These are phyloP conservation scores for Cyclargus thomasi DNA, from an alignment of 1,140 invertebrate genomes.

Conservation along the genomic window DNA sequence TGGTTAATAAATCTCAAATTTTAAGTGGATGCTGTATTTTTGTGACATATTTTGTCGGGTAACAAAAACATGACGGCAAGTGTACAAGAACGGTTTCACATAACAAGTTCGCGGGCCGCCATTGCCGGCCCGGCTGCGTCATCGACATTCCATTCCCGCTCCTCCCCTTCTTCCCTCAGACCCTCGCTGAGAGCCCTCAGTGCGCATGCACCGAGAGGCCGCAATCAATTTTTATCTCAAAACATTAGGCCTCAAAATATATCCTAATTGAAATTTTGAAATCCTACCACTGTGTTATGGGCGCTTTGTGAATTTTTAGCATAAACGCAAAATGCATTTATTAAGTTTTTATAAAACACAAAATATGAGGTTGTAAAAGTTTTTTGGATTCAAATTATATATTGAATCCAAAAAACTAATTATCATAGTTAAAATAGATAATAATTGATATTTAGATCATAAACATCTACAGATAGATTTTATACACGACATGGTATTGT, in stretches of 20 bases:
- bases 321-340: too few relatives aligned
- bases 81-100: constrained; percentile 60
- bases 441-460: background rate
- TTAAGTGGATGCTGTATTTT: constrained; percentile 6
- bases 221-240: constrained; percentile 55
- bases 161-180: constrained; percentile 26
- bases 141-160: constrained; percentile 65
- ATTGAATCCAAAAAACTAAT: too few relatives aligned
- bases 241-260: constrained; percentile 24
- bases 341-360: too few relatives aligned
- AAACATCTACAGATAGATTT: background rate
- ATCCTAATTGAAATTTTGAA: background rate
- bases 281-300: background rate
- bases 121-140: constrained; percentile 56
- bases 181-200: constrained; percentile 43
- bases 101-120: constrained; percentile 59
- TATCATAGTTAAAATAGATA: background rate
- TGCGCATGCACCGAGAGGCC: constrained; percentile 59
- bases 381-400: too few relatives aligned
- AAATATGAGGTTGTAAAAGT: too few relatives aligned
- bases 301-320: too few relatives aligned
- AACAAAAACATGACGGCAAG: constrained; percentile 32
- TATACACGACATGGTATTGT: background rate
- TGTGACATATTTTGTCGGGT: constrained; percentile 22
- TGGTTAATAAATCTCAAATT: background rate